phyloP scores from a whole-genome alignment of 2,113 vertebrate species.

The Myrmophylax atrothorax region DNA sequence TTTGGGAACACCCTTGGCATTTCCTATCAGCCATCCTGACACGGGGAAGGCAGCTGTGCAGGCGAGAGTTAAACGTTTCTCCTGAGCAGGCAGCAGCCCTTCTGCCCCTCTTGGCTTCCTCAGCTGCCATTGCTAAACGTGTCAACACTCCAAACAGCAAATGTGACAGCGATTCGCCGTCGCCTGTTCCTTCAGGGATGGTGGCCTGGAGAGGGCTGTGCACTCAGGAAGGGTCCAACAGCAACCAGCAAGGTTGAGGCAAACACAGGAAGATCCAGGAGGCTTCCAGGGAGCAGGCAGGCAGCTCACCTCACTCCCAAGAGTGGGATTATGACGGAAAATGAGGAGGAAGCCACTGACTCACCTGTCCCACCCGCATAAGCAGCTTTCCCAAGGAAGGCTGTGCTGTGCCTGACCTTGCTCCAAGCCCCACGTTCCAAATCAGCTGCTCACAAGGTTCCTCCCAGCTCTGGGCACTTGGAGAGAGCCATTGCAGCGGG shows the following conservation, averaged over 20 bases:
- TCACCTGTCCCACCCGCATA: neutral
- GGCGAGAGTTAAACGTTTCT: neutral
- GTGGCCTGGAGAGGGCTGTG: neutral
- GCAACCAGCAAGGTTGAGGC: neutral
- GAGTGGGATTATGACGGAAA: neutral
- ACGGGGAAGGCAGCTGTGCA: neutral
- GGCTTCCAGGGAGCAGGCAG: neutral
- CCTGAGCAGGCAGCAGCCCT: neutral
- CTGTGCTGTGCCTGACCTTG: neutral
- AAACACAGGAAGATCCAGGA: neutral
- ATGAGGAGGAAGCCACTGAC: neutral
- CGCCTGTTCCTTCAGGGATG: accelerated
- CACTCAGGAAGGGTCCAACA: neutral
- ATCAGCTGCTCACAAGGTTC: accelerated
- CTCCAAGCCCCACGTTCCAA: neutral
- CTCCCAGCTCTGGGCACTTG: neutral
- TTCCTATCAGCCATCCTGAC: neutral
- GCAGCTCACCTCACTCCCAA: neutral
- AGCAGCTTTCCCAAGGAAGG: neutral
- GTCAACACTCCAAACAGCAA: neutral
- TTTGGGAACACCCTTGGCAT: neutral
- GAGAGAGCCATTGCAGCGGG: neutral
- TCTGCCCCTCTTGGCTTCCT: neutral
- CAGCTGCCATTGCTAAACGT: neutral
- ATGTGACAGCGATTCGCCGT: accelerated